Conservation (phyloP, 2,888 invertebrate species). For the Andrena camellia region DNA sequence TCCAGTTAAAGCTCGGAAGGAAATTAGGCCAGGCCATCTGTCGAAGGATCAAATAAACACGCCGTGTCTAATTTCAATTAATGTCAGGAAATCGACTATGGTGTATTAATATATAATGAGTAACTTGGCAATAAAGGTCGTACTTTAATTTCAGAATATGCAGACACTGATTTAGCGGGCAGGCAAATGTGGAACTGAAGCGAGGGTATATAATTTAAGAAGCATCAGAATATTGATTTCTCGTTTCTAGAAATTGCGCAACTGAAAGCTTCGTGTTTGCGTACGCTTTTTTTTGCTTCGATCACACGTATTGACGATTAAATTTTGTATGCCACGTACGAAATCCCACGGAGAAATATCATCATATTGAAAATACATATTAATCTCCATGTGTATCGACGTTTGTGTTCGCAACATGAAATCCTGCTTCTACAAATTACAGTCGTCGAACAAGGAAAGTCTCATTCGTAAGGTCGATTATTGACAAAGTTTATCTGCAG, state of each 20-base stretch:
- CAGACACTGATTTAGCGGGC: not conserved
- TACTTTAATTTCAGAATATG: too few relatives aligned
- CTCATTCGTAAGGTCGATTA: not conserved
- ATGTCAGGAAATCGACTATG: too few relatives aligned
- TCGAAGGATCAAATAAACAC: too few relatives aligned
- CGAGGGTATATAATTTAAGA: not conserved
- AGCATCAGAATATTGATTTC: conserved; percentile 8
- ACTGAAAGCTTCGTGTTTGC: not conserved
- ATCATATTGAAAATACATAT: not conserved
- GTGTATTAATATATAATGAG: too few relatives aligned
- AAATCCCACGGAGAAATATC: not conserved
- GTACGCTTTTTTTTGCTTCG: not conserved
- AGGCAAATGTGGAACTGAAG: not conserved
- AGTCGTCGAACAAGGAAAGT: not conserved
- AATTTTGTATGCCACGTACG: not conserved
- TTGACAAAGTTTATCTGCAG: conserved; percentile 20
- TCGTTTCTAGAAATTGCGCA: not conserved
- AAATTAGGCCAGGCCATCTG: too few relatives aligned
- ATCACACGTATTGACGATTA: not conserved
- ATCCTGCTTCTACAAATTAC: not conserved
- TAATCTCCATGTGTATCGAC: not conserved
- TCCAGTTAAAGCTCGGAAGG: too few relatives aligned
- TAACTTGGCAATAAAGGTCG: too few relatives aligned
- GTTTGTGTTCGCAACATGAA: not conserved
- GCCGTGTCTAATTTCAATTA: too few relatives aligned